Evolutionary conservation across 2,113 vertebrate species (phyloP).

Genomic region (Corythaeola cristata): DNA sequence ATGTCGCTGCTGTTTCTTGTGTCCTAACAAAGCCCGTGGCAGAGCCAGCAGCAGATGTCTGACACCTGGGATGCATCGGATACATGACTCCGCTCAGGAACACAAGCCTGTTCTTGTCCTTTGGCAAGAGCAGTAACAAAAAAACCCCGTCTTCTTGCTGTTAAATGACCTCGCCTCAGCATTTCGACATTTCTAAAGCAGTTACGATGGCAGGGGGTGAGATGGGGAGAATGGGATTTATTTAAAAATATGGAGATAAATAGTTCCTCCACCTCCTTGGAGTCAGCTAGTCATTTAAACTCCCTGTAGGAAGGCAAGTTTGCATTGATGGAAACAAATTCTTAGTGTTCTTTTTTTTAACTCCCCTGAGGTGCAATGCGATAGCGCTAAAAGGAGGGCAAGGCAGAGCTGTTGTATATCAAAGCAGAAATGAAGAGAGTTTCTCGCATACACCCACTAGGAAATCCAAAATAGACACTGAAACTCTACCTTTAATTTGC

Average conservation of each 20-base stretch:
- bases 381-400: slow-evolving; percentile 5
- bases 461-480: slow-evolving; percentile 1
- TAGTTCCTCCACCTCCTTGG: neutral
- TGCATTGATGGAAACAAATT: slow-evolving; percentile 44
- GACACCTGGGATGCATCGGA: slow-evolving; percentile 44
- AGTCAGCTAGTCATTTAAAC: neutral
- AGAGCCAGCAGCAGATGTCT: slow-evolving; percentile 51
- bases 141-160: neutral
- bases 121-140: slow-evolving; percentile 18
- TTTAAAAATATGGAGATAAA: slow-evolving; percentile 35
- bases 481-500: neutral
- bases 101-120: slow-evolving; percentile 7
- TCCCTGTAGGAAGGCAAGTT: slow-evolving; percentile 46
- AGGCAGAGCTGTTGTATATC: slow-evolving; percentile 30
- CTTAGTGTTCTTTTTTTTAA: neutral
- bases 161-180: slow-evolving; percentile 44
- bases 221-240: slow-evolving; percentile 19
- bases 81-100: neutral
- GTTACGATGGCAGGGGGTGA: slow-evolving; percentile 5
- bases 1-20: neutral
- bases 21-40: neutral
- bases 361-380: slow-evolving; percentile 19
- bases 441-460: neutral
- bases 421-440: slow-evolving; percentile 23
- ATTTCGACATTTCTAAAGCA: neutral